Base-by-base conservation (phyloP, 2,797 vertebrate genomes). In the Tympanoctomys barrerae region DNA sequence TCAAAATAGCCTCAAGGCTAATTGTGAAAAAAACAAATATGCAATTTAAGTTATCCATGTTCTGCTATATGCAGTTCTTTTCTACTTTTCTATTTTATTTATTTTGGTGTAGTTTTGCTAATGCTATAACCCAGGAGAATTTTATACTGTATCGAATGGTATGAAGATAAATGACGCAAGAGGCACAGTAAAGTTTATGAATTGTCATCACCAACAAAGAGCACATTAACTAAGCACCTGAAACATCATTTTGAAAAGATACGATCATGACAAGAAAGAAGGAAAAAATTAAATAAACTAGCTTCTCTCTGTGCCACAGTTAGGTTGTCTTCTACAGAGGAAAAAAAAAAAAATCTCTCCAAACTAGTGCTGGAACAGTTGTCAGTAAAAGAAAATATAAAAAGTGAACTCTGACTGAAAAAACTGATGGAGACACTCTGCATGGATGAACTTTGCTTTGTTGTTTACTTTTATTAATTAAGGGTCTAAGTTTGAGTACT, bases 201-300 rank as follows among this genome's bases (percentile, higher is more conserved):
- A 81, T 93, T 89, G 89, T 87, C 49, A 87, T 82, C 49, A 64
- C 33, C 73, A 97, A n/a, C 36, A 42, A 42, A 89, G 91, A 96
- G 22, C 42, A 73, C 12, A 12, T 62, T 89, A 85, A 80, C 82
- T 95, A 91, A 83, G 59, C 57, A 92, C 91, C 91, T 46, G 78
- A 89, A 94, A 81, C 18, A 54, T 84, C 49, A 31, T 36, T 59
- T 89, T 94, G 73, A 91, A 87, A 94, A 54, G 14, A 0, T 36
- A 9, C 77, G 28, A 33, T 57, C 33, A 31, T 70, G 46, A 5
- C 62, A 89, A 31, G 26, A 73, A 62, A 68, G 89, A 66, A 42
- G 33, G 4, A 18, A 24, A 62, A 19, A 12, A 77, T 81, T 33
- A 77, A 61, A 90, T 31, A 64, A 22, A 83, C 42, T 79, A 86